These are phyloP conservation scores for Diaphora mendica DNA, from an alignment of 2,888 invertebrate species.

Conservation along the genomic window DNA sequence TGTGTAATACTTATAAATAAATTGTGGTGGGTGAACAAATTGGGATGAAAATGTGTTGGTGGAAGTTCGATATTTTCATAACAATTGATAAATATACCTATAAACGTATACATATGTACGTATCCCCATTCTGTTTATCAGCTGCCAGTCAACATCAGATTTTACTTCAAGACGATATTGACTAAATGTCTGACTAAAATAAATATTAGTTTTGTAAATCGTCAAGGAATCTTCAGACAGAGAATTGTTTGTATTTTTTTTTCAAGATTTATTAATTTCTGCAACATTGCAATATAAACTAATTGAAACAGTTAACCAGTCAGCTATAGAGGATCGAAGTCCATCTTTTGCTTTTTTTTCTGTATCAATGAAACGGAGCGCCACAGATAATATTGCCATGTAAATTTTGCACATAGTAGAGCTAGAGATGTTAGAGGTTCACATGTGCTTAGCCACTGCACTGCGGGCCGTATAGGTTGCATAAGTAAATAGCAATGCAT, in stretches of 20 bases:
- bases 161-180: neutral
- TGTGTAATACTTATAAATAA: constrained; percentile 46
- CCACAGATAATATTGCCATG: constrained; percentile 14
- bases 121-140: neutral
- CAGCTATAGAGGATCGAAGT: neutral
- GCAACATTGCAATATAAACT: neutral
- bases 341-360: neutral
- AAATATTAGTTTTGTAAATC: constrained; percentile 13
- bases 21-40: constrained; percentile 29
- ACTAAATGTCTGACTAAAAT: neutral
- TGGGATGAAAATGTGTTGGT: constrained; percentile 9
- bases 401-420: constrained; percentile 14
- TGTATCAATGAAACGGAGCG: constrained; percentile 5
- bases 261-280: neutral
- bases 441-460: constrained; percentile 21
- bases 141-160: neutral
- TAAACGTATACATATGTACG: neutral
- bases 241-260: neutral
- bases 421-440: neutral
- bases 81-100: neutral
- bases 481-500: constrained; percentile 17
- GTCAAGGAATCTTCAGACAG: neutral
- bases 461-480: constrained; percentile 15
- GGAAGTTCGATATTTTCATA: constrained; percentile 1
- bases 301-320: neutral